Evolutionary conservation across 2,888 invertebrate species (phyloP), one percentile per base, ranked within the genome.

Genomic region (Parnassius mnemosyne): DNA sequence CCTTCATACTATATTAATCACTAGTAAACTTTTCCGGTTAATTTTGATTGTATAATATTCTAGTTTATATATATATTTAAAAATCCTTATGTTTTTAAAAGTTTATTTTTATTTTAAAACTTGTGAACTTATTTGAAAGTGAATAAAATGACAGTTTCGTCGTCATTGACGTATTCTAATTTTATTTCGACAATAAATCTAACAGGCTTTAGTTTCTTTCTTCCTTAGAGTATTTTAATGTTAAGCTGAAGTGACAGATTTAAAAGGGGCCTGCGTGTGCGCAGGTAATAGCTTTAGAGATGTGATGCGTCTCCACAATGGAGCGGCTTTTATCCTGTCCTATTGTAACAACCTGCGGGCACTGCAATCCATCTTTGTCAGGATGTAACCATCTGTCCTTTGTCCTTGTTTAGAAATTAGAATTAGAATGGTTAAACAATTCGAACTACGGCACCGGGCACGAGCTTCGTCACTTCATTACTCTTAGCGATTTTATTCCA

Each of bases 321-420:
- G 77, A 73, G 71, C 71, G 12, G 13, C 69, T 67, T 81, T 85
- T 87, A 84, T 88, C 67, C 69, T 65, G 59, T 53, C 66, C 78
- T 73, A 79, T 86, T 87, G 85, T 85, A 72, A 67, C 68, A 74
- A 77, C 80, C 77, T 81, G 78, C 71, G 71, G 74, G 76, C 55
- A 73, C 73, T 68, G 76, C 84, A 74, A 89, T 90, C 79, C 76
- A 80, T 89, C 89, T 81, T 84, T 87, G 89, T 90, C 89, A 82
- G 72, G 75, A 70, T 72, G 66, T 73, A 71, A 54, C 77, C 83
- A 85, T 80, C 82, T 83, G 84, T 77, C 76, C 73, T 76, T 87
- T 88, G 87, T 89, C 87, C 85, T 83, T 88, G 86, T 74, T 81
- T 77, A 87, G 79, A 85, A 87, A 87, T 89, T 89, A 80, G 81